A percentile compares a stretch with the other conserved stretches of the same genome.
phyloP scores from a whole-genome alignment of 2,888 invertebrate genomes.

The Spilarctia lutea region DNA sequence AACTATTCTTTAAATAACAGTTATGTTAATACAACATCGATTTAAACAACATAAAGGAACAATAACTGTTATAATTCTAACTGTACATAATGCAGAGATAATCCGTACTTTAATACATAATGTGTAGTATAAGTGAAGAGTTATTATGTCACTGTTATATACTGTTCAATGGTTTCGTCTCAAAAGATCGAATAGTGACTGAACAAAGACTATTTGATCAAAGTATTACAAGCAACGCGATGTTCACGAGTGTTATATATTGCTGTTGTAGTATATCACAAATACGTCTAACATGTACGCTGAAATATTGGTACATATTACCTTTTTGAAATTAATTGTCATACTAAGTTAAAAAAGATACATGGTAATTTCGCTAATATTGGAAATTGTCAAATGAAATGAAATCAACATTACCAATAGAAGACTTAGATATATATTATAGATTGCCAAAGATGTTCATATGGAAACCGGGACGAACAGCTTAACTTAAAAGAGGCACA shows the following conservation, averaged over 20 bases:
- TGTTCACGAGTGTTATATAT: not conserved
- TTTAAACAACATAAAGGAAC: not conserved
- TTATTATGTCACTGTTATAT: slow-evolving; percentile 9
- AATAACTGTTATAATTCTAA: not conserved
- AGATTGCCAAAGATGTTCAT: too few relatives aligned
- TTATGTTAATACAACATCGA: not conserved
- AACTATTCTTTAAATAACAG: not conserved
- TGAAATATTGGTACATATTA: not conserved
- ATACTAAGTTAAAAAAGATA: not conserved
- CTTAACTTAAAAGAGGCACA: too few relatives aligned
- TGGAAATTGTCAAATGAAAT: too few relatives aligned
- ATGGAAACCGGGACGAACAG: too few relatives aligned
- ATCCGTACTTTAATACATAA: slow-evolving; percentile 6
- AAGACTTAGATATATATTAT: too few relatives aligned
- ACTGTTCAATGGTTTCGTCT: not conserved
- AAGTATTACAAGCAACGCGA: not conserved
- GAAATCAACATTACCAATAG: too few relatives aligned
- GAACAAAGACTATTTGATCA: not conserved
- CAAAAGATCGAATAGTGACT: not conserved
- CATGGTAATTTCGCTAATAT: too few relatives aligned
- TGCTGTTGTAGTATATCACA: not conserved
- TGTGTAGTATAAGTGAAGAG: slow-evolving; percentile 6
- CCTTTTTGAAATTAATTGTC: not conserved
- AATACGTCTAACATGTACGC: not conserved
- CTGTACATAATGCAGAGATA: slow-evolving; percentile 1